Evolutionary conservation across 2,888 invertebrate species (phyloP).

Genomic region (Drosophila incognita): DNA sequence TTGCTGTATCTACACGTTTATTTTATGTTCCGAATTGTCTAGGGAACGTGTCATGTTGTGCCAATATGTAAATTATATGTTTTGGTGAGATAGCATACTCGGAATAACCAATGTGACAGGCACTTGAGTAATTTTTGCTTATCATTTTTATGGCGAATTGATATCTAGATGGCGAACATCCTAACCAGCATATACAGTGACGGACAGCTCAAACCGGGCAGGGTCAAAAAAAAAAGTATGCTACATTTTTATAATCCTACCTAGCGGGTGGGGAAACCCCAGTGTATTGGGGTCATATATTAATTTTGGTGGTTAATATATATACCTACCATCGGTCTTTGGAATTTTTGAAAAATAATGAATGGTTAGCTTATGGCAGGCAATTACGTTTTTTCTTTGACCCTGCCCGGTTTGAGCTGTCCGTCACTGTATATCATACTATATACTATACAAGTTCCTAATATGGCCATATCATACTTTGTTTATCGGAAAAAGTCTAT

Average conservation of each 20-base stretch:
- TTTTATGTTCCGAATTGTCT: constrained; percentile 47
- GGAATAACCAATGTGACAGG: constrained; percentile 23
- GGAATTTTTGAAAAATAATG: too few species aligned
- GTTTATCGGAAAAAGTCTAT: background rate
- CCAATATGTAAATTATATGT: constrained; percentile 57
- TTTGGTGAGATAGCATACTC: constrained; percentile 41
- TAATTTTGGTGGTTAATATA: too few species aligned
- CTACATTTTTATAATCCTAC: too few species aligned
- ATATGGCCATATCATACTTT: background rate
- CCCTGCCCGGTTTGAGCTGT: too few species aligned
- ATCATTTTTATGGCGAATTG: constrained; percentile 40
- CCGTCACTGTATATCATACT: background rate
- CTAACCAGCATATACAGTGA: constrained; percentile 3
- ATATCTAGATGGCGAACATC: constrained; percentile 21
- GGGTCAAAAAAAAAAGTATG: too few species aligned
- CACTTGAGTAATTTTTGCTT: constrained; percentile 15
- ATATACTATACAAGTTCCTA: background rate
- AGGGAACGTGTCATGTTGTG: constrained; percentile 48
- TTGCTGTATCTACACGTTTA: constrained; percentile 15
- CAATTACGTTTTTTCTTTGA: too few species aligned
- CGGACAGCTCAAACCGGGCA: too few species aligned
- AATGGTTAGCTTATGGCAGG: too few species aligned
- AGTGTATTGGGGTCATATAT: too few species aligned
- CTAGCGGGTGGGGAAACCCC: too few species aligned
- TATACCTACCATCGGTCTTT: too few species aligned